Base-by-base conservation (phyloP, 2,113 vertebrate genomes). In the Hemibagrus wyckioides region DNA sequence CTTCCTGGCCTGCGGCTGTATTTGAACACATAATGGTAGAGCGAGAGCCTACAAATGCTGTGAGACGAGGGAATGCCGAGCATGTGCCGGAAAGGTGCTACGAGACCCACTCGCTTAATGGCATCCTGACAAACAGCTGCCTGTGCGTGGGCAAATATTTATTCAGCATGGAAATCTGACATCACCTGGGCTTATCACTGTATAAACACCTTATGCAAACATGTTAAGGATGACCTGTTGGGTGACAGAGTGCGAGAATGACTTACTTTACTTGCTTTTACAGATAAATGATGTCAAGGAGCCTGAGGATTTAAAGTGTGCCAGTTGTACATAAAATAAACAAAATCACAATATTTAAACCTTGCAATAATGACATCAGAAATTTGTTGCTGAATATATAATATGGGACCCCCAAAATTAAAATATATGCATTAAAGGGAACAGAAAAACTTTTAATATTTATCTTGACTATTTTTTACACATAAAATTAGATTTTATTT, bases 101-200 rank as follows among this genome's bases (percentile, higher is more conserved):
- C 93, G 95, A 94, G 94, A 92, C 94, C 92, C 89, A 67, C 69
- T 89, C 92, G 71, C 96, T 97, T 97, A 97, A 97, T 94, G 97
- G 97, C 97, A 97, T 99, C 97, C 97, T 97, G 96, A 95, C 96
- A 94, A 97, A 97, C 98, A 99, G 95, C 96, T 97, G 97, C 95
- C 94, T 92, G 93, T 92, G 92, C 92, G 91, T 93, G 15, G 83
- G 94, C 97, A 97, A 97, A 98, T 98, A 98, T 99, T 98, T 96
- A 97, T 94, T 96, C 94, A 93, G 93, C 96, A 95, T 96, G 95
- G 94, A 96, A 95, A 96, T 96, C 95, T 96, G 95, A 94, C 96
- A 94, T 94, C 93, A 90, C 92, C 91, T 93, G 88, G 87, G 89
- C 91, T 90, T 95, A 97, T 97, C 96, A 94, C 94, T 94, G 93